phyloP scores from a whole-genome alignment of 2,888 invertebrate genomes.

The Erebia palarica region DNA sequence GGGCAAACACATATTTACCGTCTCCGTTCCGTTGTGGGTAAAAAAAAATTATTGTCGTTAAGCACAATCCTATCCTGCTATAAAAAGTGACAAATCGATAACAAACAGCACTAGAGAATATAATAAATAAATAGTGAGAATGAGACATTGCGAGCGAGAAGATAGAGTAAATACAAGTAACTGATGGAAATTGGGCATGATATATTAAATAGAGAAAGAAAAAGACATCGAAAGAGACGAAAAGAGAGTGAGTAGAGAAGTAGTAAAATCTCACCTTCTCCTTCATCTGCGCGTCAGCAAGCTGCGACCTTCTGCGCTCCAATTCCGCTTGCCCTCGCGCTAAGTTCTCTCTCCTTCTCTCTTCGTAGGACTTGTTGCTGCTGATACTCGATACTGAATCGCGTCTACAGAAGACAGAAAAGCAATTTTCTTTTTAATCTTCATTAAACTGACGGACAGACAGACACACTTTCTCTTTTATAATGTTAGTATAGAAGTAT shows the following conservation, averaged over 20 bases:
- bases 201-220: neutral
- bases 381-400: slow-evolving; percentile 67
- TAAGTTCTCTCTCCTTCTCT: slow-evolving; percentile 97
- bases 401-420: slow-evolving; percentile 52
- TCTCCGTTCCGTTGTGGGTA: too few relatives aligned
- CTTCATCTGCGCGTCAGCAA: slow-evolving; percentile 94
- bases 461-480: too few relatives aligned
- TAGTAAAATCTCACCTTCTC: slow-evolving; percentile 80
- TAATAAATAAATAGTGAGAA: neutral
- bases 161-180: neutral
- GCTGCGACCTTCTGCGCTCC: slow-evolving; percentile 92
- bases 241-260: neutral
- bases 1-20: too few relatives aligned
- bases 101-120: neutral
- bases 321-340: slow-evolving; percentile 99
- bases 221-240: neutral
- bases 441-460: too few relatives aligned
- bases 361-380: slow-evolving; percentile 91
- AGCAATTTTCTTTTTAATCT: neutral
- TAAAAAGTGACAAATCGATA: neutral
- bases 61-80: too few relatives aligned
- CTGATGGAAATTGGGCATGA: too few relatives aligned
- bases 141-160: neutral
- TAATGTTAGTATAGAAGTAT: too few relatives aligned
- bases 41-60: too few relatives aligned